Base-by-base conservation (phyloP, 1,140 invertebrate genomes). In the Drosophila equinoxialis region DNA sequence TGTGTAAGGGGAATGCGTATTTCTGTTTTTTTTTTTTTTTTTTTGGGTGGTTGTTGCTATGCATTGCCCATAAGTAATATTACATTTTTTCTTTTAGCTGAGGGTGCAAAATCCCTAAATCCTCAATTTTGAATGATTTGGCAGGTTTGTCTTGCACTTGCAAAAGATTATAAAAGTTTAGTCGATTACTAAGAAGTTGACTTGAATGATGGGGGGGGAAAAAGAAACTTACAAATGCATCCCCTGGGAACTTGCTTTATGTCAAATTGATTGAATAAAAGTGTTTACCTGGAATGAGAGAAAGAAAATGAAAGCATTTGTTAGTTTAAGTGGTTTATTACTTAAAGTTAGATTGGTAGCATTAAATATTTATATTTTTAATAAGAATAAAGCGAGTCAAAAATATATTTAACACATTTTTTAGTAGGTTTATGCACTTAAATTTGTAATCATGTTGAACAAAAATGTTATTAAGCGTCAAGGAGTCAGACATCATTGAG, bases 271-370 rank as follows among this genome's bases (percentile, higher is more conserved):
- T 17, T 39, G 23, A 23, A 42, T n/a, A 14, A 41, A 42, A 41
- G 35, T 87, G 68, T 61, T 82, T 85, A 85, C 82, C 82, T 85
- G 75, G 2, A 85, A 86, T 6, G 60, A 79, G 26, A 72, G 3
- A 33, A 6, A 57, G 6, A 63, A 45, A 51, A 39, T 45, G 0
- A 5, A 45, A 54, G 23, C n/a, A 14, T 5, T 6, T n/a, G 62
- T 77, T 65, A 74, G 17, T 76, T 69, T 35, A 30, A 51, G 37
- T 63, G 23, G 64, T 61, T 69, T 11, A 45, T 41, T 57, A 26
- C 14, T 60, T 51, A 20, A 20, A 14, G 6, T 42, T 6, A 33
- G 11, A 17, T 58, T 17, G 35, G 30, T 17, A 20, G 3, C 41
- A 17, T 51, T 14, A 61, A 61, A 2, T 23, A 6, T 59, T n/a